Base-by-base conservation (phyloP, 2,113 vertebrate genomes). In the Myocastor coypus region DNA sequence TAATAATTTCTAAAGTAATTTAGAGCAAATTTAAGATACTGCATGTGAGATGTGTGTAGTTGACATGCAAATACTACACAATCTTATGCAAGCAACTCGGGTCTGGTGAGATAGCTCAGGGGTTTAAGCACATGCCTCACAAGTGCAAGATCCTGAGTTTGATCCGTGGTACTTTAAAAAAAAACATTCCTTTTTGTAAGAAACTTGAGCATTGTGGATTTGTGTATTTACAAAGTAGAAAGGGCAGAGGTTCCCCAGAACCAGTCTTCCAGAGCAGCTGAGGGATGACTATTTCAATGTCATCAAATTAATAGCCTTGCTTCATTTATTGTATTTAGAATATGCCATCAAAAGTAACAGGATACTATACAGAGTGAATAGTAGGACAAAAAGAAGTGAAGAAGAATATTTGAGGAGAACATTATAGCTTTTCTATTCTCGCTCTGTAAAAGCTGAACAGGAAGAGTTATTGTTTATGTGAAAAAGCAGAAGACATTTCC, bases 401-500 rank as follows among this genome's bases (percentile, higher is more conserved):
- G 50, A 34, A 71, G 95, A 78, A 66, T 95, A n/a, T 8, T 77
- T 86, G 13, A 59, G 10, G 50, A 97, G 37, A 52, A 59, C 28
- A 59, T 24, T 90, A 86, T 90, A 55, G 20, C 84, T 73, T 93
- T 95, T 69, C 14, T 87, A 55, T 75, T 46, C 77, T 59, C 46
- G 4, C 77, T 24, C 6, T 50, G 63, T 55, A 61, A 91, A 94
- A 89, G 4, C 52, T 28, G 40, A 91, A 40, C 46, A 37, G 30
- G 32, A 89, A 91, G 64, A 40, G 71, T 96, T 71, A 80, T 84
- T 96, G 73, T 94, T 85, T 30, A 14, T 3, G 57, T 66, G 46
- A 46, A 87, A 92, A 71, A 91, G 50, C 83, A 59, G 86, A 64
- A 34, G 57, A 81, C 40, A 34, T 37, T 89, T 97, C 94, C 94